These are phyloP conservation scores for Clitarchus hookeri DNA, from an alignment of 2,888 invertebrate genomes.

Conservation along the genomic window DNA sequence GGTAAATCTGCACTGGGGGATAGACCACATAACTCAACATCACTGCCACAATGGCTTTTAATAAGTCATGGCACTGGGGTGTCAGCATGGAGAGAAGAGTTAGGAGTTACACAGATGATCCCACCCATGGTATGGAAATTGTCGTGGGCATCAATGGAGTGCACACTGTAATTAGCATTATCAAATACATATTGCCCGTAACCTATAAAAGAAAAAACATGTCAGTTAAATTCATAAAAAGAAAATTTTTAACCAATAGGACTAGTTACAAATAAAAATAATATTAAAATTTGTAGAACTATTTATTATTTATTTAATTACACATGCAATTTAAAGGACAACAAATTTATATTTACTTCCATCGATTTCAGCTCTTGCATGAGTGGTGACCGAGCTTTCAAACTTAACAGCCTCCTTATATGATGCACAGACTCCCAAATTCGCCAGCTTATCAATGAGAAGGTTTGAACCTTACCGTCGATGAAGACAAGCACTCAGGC, in stretches of 20 bases:
- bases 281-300: too few relatives aligned
- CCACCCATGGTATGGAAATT: constrained; percentile 12
- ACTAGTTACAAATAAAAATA: too few relatives aligned
- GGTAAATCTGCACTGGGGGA: neutral
- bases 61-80: neutral
- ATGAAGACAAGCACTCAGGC: constrained; percentile 11
- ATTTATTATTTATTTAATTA: too few relatives aligned
- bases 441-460: neutral
- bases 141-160: neutral
- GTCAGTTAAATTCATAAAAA: too few relatives aligned
- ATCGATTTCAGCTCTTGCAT: neutral
- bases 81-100: neutral
- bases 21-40: neutral
- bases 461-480: neutral
- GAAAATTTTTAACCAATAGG: too few relatives aligned
- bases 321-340: too few relatives aligned
- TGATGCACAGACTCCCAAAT: neutral
- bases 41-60: neutral
- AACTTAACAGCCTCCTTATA: neutral
- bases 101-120: constrained; percentile 19
- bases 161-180: neutral
- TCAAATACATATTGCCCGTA: neutral
- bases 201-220: neutral
- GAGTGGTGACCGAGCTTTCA: neutral
- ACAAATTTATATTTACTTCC: neutral